Base-by-base conservation (phyloP, 2,797 vertebrate genomes). In the Epinephelus awoara region DNA sequence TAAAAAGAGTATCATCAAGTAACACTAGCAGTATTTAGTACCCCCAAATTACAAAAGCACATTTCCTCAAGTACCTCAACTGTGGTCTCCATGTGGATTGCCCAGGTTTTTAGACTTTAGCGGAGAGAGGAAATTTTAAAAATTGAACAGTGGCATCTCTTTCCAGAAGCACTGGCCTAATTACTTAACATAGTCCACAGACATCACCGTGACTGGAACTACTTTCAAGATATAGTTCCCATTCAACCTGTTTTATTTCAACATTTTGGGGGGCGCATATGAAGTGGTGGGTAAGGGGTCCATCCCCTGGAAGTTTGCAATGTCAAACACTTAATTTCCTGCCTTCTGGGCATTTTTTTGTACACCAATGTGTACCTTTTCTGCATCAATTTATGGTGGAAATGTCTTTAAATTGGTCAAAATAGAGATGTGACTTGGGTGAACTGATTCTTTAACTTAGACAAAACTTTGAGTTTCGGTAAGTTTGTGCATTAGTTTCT, bases 391-490 rank as follows among this genome's bases (percentile, higher is more conserved):
- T 40, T 40, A 40, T 40, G 38, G 38, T 40, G 38, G 9, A 40
- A 40, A 40, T 42, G 9, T 42, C 11, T 3, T 42, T 42, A 42
- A 42, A 10, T 42, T 42, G 2, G 11, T 42, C 40, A 42, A 42
- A 42, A 42, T 42, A 62, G n/a, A 51, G 49, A 18, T 27, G 19
- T 40, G 0, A 44, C 69, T 61, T 82, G 10, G 18, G 14, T 70
- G 10, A 85, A 67, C 47, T 72, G 17, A 66, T 72, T 10, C 15
- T 59, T 80, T 55, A 66, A 72, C 50, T 75, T 52, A 6, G 29
- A 56, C 79, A 56, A 5, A 61, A 62, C 66, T 66, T 79, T 3
- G 46, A 64, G 52, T 79, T 75, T 78, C 2, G 13, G 18, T 62
- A 55, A 72, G 50, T 44, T 8, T 12, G 25, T 63, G 46, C 11